Conservation (phyloP, 2,797 vertebrate species). For the Thaleichthys pacificus region DNA sequence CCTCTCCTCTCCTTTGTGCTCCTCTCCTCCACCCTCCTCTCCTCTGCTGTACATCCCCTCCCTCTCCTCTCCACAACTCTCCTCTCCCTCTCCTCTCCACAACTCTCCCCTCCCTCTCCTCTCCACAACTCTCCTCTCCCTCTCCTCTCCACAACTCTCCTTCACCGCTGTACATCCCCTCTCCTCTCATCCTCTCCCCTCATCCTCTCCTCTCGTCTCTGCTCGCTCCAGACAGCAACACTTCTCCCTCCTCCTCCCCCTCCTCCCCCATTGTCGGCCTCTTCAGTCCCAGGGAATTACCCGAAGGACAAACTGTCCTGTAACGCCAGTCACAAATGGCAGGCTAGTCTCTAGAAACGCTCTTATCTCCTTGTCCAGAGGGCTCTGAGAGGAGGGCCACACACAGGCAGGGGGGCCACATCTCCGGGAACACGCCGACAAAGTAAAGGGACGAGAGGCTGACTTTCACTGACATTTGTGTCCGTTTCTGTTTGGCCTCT, state of each 20-base stretch:
- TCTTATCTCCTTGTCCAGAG: conserved; percentile 53
- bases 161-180: too few species aligned
- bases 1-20: too few species aligned
- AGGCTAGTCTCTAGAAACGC: conserved; percentile 57
- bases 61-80: too few species aligned
- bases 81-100: too few species aligned
- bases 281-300: conserved; percentile 51
- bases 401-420: conserved; percentile 15
- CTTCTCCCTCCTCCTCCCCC: too few species aligned
- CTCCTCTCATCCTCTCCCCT: too few species aligned
- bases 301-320: conserved; percentile 64
- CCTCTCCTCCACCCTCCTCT: too few species aligned
- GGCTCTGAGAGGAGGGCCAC: conserved; percentile 43
- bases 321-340: conserved; percentile 57
- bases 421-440: too few species aligned
- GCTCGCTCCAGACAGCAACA: too few species aligned
- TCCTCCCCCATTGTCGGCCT: conserved; percentile 55
- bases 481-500: conserved; percentile 60
- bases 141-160: conserved; percentile 20
- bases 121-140: too few species aligned
- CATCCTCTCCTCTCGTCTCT: too few species aligned
- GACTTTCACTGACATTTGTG: conserved; percentile 51
- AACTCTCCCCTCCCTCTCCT: conserved; percentile 8
- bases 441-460: neutral
- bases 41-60: too few species aligned